Base-by-base conservation (phyloP, 2,888 invertebrate species). In the Agonum fuliginosum region DNA sequence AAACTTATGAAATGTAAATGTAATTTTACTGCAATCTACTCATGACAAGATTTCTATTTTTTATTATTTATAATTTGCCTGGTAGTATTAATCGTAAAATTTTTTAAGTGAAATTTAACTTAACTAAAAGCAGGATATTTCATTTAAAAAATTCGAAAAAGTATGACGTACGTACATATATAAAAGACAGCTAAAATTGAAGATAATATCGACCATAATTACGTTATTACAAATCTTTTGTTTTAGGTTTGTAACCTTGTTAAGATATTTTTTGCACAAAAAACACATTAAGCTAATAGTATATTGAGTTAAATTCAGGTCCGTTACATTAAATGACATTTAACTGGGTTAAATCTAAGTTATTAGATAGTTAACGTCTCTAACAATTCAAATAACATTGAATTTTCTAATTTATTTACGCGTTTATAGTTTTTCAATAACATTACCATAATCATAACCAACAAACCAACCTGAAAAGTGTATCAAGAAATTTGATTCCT, bases 161-260 rank as follows among this genome's bases (percentile, higher is more conserved):
- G n/a, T n/a, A n/a, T n/a, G n/a, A n/a, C n/a, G n/a, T n/a, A n/a
- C n/a, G n/a, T n/a, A n/a, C n/a, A n/a, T n/a, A n/a, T n/a, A n/a
- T n/a, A n/a, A n/a, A n/a, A n/a, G n/a, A n/a, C n/a, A n/a, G n/a
- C 12, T 37, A n/a, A 37, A 37, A 3, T 12, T 37, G 8, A n/a
- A 37, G 24, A 54, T 54, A 24, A 54, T n/a, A 54, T 54, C 54
- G 22, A 54, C 22, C 24, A 1, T 37, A 37, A 37, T 37, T 37
- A 37, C n/a, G 3, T 34, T 51, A 54, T 54, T 54, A 62, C 17
- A 30, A 62, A 62, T 30, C 58, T 62, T 62, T 62, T 62, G 58
- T 62, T 62, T 27, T 46, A 17, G 14, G n/a, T 62, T n/a, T 30
- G 17, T 62, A 62, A 62, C 58, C 58, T 62, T 62, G 58, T 17